Conservation (phyloP, 2,797 vertebrate species). For the Oreonectes daqikongensis region DNA sequence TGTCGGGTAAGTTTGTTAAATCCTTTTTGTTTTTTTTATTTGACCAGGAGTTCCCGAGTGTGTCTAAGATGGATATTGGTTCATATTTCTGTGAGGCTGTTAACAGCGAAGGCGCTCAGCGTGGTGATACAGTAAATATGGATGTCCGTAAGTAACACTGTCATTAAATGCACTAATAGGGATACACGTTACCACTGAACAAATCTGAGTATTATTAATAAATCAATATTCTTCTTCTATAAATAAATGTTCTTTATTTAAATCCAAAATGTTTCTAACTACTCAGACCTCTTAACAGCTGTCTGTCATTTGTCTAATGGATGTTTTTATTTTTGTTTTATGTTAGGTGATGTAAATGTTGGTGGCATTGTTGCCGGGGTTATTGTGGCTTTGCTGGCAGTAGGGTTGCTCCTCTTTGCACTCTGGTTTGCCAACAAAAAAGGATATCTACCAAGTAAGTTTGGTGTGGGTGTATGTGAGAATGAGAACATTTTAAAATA, state of each 20-base stretch:
- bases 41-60: constrained; percentile 72
- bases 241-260: background rate
- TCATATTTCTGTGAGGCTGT: constrained; percentile 80
- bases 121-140: constrained; percentile 70
- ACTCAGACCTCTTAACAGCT: background rate
- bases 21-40: background rate
- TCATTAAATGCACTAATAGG: too few species aligned
- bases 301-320: background rate
- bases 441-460: constrained; percentile 89
- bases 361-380: constrained; percentile 89
- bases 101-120: constrained; percentile 75
- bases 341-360: constrained; percentile 81
- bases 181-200: background rate
- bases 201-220: too few species aligned
- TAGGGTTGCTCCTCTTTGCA: constrained; percentile 76
- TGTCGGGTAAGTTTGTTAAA: background rate
- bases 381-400: constrained; percentile 79
- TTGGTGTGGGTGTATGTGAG: background rate
- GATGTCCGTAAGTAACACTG: constrained; percentile 80
- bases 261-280: background rate
- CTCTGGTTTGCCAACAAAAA: constrained; percentile 88
- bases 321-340: background rate
- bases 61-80: constrained; percentile 69
- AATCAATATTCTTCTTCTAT: too few species aligned
- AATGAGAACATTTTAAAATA: background rate